Base-by-base conservation (phyloP, 2,888 invertebrate genomes). In the Syrista parreyssii region DNA sequence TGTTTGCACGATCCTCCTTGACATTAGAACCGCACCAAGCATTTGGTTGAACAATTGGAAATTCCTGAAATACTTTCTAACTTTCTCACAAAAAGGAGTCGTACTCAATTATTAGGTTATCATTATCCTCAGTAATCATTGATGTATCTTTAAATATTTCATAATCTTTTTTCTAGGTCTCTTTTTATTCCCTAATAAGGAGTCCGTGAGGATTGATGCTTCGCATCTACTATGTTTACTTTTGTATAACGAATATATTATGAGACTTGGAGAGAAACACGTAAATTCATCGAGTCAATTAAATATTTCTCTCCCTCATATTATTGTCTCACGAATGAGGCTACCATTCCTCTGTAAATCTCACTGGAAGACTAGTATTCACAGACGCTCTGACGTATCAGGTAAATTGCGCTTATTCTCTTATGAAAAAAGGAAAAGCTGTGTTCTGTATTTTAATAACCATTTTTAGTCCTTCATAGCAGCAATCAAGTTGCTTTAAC, bases 101-200 rank as follows among this genome's bases (percentile, higher is more conserved):
- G 55, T 55, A 6, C 6, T 23, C 23, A 40, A 75, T 74, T 31
- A 35, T 36, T 78, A 32, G 12, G 73, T 36, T 77, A 75, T 31
- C 11, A 71, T 75, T 68, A 31, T 78, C 32, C 15, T 75, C 36
- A 76, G 69, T 55, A 76, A 75, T 68, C 55, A 75, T 68, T 33
- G 31, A 34, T 11, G 68, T 76, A 55, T 72, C 75, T 77, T 75
- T 78, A 31, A 73, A 73, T 55, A 55, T 55, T 23, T 78, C 31
- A 68, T 68, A 75, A 32, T 78, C 78, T 79, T 35, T 78, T 80
- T 90, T 91, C 76, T 84, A 93, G 93, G 92, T 72, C 83, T 94
- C 74, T 93, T 94, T 87, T 85, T 93, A 76, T 94, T 92, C 89
- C 92, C 92, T 75, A 92, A 92, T 73, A 93, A 94, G 82, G 93